Evolutionary conservation across 1,140 invertebrate species (phyloP), one percentile per base, ranked within the genome.

Genomic region (Drosophila nasuta): DNA sequence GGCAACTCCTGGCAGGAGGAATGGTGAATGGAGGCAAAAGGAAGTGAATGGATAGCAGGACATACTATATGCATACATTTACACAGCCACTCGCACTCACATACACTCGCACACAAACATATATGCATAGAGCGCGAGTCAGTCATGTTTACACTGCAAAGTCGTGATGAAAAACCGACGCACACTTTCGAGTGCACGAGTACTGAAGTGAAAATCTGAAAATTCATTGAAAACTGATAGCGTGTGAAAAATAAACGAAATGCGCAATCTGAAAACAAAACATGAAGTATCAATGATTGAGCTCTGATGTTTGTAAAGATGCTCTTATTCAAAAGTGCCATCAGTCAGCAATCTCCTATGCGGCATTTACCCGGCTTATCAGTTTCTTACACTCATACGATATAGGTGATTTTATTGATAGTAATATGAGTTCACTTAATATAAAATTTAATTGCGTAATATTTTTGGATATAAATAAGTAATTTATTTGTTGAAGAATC

Each of bases 171-270:
- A 79, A 77, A 79, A 80, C 73, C 62, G 35, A 51, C 33, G 70
- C 62, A 66, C 38, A 46, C 70, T 72, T 68, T 63, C 35, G 66
- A 87, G 82, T 76, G 75, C n/a, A 41, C 33, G 8, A 57, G 33
- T 1, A 57, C 54, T 57, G 54, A 20, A 41, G 72, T 82, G 58
- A 65, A 89, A 77, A 81, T 80, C 77, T 89, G 81, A 81, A 88
- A 88, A 89, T 89, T 79, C 81, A 88, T 88, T 88, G 83, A 88
- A 88, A 88, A 79, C 83, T 85, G 83, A 88, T 88, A 88, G 83
- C 77, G 85, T 79, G 83, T 88, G 77, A 81, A 88, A 83, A 85
- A 88, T 87, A 87, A 87, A 87, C 77, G 69, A 88, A 82, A 83
- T 75, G 82, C 49, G 65, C 76, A 82, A 69, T 64, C 67, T 35